Base-by-base conservation (phyloP, 2,888 invertebrate species). In the Hypomecis punctinalis region DNA sequence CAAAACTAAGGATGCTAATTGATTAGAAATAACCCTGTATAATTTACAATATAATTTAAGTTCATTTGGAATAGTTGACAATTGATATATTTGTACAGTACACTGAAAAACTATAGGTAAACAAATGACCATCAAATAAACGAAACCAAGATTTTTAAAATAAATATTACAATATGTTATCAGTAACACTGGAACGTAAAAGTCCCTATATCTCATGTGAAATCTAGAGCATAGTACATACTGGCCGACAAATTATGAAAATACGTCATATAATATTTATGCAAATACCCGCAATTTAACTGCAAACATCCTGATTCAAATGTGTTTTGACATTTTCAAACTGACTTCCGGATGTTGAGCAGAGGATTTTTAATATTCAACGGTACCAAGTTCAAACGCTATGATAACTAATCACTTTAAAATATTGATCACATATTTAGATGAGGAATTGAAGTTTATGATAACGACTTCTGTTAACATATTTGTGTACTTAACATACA, bases 221-320 rank as follows among this genome's bases (percentile, higher is more conserved):
- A 43, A 55, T 37, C 8, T 23, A 55, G 45, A 55, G 8, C 55
- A 55, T 37, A 35, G 35, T 46, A 46, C 23, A 23, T 23, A 23
- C 23, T 23, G 23, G 23, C 37, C 13, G 6, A 46, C 60, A 57
- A 46, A 40, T 51, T 37, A 45, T 13, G 33, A 23, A 39, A 9
- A 46, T 45, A 33, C 45, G 48, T 53, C 49, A 61, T 13, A 13
- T 46, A 11, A 40, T 46, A 10, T 52, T 57, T 61, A 66, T 59
- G 48, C 36, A 59, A 63, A 63, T 59, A 13, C 6, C 46, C 33
- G 13, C 46, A 42, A 37, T 42, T 53, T 40, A 36, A 39, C 33
- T 51, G n/a, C 46, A 23, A 57, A 61, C 57, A 58, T 61, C 65
- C 61, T 61, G 65, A 61, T 66, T 48, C 33, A 61, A 66, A 61